Base-by-base conservation (phyloP, 2,888 invertebrate species). In the Rapana venosa region DNA sequence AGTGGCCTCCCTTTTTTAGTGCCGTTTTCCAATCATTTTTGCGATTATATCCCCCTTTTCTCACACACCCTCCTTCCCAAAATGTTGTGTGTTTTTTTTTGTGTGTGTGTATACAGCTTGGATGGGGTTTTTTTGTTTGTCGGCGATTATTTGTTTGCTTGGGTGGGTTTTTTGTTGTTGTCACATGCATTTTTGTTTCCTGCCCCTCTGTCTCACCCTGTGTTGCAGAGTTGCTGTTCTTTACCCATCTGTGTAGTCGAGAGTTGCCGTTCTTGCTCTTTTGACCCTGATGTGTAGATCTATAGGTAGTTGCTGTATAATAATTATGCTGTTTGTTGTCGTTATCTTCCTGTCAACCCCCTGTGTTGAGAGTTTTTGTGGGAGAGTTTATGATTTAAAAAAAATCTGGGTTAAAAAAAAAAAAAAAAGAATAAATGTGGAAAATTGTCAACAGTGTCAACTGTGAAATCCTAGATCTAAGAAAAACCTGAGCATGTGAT, bases 161-260 rank as follows among this genome's bases (percentile, higher is more conserved):
- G n/a, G n/a, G n/a, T n/a, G n/a, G n/a, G n/a, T n/a, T n/a, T n/a
- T n/a, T n/a, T n/a, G n/a, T n/a, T n/a, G n/a, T n/a, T n/a, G n/a
- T n/a, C n/a, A n/a, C n/a, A n/a, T n/a, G n/a, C n/a, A n/a, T 11
- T 30, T 30, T 74, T 5, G 2, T 26, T 8, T 74, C 13, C n/a
- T 11, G 61, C 61, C 17, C 5, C 8, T 32, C 8, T 6, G 26
- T 22, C 81, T 83, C 30, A 47, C 81, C 81, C 81, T 22, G 6
- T 22, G 6, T 83, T 83, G 81, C 81, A 83, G 81, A 83, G 81
- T 47, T 83, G 81, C 81, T 83, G 81, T 83, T 47, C 81, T 83
- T 83, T 47, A 8, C 36, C 47, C 35, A 11, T 83, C 26, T 5
- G 8, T 83, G 47, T 83, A 83, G 81, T 36, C 26, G 17, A 83